Conservation (phyloP, 2,113 vertebrate genomes). For the Chloebia gouldiae region DNA sequence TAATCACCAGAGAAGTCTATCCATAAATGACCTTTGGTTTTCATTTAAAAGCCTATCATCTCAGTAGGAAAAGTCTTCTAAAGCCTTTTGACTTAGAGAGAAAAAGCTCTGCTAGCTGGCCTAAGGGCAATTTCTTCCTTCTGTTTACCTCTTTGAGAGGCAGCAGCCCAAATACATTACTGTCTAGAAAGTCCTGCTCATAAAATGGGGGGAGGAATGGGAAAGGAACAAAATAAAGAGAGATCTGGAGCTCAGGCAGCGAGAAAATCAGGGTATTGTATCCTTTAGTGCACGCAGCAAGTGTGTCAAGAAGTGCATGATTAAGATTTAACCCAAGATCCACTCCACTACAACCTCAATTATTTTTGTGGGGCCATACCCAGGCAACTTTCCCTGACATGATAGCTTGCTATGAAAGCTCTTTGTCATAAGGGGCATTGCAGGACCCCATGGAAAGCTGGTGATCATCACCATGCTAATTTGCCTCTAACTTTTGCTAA, state of each 20-base stretch:
- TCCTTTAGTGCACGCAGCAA: background rate
- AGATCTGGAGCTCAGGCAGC: background rate
- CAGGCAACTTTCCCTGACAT: background rate
- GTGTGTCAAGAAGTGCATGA: background rate
- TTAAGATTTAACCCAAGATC: background rate
- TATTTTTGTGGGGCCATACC: background rate
- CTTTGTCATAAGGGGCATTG: background rate
- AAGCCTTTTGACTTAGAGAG: background rate
- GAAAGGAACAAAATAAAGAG: background rate
- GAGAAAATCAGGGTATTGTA: background rate
- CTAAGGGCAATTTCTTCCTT: background rate
- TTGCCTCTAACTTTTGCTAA: background rate
- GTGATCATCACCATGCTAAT: background rate
- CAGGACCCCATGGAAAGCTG: background rate
- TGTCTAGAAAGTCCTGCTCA: background rate
- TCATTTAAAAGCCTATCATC: slow-evolving; percentile 5
- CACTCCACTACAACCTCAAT: background rate
- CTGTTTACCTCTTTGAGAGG: background rate
- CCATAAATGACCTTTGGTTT: background rate
- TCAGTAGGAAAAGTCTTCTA: slow-evolving; percentile 3
- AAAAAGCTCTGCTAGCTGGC: background rate
- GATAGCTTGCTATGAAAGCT: background rate
- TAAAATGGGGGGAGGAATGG: background rate
- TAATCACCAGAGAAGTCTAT: background rate
- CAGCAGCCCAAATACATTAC: background rate